phyloP scores from a whole-genome alignment of 2,113 vertebrate species.

The Tetrax tetrax region DNA sequence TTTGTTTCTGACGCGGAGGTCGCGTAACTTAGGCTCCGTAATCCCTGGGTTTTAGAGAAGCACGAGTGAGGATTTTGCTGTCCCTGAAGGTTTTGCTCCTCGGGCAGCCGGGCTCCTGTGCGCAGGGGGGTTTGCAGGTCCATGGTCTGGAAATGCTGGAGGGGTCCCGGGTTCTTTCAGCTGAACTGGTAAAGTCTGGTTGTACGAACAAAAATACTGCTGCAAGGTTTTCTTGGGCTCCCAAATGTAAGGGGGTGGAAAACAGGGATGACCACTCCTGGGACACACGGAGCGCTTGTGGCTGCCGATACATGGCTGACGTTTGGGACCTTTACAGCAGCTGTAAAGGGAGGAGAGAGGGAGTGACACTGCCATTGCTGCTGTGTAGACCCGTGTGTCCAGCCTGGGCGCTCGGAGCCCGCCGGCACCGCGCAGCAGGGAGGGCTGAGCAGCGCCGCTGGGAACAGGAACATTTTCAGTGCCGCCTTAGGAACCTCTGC shows the following conservation, averaged over 20 bases:
- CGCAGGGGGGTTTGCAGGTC: neutral
- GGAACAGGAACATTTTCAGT: too few relatives aligned
- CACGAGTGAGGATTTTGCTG: neutral
- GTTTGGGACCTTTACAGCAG: neutral
- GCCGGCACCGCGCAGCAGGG: too few relatives aligned
- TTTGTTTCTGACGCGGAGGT: neutral
- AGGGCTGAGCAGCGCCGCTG: neutral
- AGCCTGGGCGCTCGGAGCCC: neutral
- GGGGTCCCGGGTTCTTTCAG: neutral
- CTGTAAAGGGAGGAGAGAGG: neutral
- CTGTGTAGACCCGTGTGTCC: neutral
- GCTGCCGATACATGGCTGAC: accelerated
- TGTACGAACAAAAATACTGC: neutral
- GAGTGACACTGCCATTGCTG: neutral
- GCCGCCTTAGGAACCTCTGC: neutral
- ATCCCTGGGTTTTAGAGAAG: neutral
- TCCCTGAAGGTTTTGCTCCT: neutral
- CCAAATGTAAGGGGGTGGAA: neutral
- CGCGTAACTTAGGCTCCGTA: accelerated
- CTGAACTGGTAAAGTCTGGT: neutral
- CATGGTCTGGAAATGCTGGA: neutral
- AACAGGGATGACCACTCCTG: neutral
- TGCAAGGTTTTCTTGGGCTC: neutral
- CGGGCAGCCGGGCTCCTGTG: neutral
- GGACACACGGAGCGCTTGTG: neutral